Evolutionary conservation across 2,113 vertebrate genomes (phyloP), one percentile per base, ranked within the genome.

Genomic region (Gadus macrocephalus): DNA sequence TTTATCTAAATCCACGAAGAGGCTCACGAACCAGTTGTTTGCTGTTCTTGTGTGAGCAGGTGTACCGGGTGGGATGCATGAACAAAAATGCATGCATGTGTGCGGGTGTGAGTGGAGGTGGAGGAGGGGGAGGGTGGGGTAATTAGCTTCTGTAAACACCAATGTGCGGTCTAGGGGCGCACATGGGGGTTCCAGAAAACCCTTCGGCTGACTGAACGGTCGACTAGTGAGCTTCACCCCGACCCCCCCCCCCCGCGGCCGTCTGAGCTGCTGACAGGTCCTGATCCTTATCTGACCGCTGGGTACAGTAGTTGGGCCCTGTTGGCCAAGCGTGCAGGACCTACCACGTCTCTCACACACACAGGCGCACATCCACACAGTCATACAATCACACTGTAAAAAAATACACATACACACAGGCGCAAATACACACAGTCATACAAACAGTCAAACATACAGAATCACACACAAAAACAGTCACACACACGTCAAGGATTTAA

Each of bases 101-200:
- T 49, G 42, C 1, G 38, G 1, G 59, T 20, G n/a, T 67, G 76
- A 28, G 27, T n/a, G 3, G 60, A 3, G 27, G 31, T 64, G 65
- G 15, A 66, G 67, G 64, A 70, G 28, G 35, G 31, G 27, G 14
- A 64, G 14, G 61, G 63, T 67, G 67, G 60, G 64, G 78, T 82
- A 85, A 84, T 77, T 78, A 69, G 69, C 78, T 77, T 84, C 66
- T 83, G 35, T 83, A 84, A 86, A 85, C 81, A 76, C 53, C 56
- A 70, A 68, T 79, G 79, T 83, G 78, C 82, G 83, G 80, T 86
- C 86, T 87, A 64, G 66, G 56, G 61, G 67, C 62, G 68, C 60
- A 69, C 42, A 69, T 20, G 25, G 22, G 59, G 35, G 27, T 78
- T 79, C 67, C 64, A 68, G 62, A 71, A 31, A 63, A 72, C 67